Conservation (phyloP, 2,113 vertebrate genomes). For the Colistium nudipinnis region DNA sequence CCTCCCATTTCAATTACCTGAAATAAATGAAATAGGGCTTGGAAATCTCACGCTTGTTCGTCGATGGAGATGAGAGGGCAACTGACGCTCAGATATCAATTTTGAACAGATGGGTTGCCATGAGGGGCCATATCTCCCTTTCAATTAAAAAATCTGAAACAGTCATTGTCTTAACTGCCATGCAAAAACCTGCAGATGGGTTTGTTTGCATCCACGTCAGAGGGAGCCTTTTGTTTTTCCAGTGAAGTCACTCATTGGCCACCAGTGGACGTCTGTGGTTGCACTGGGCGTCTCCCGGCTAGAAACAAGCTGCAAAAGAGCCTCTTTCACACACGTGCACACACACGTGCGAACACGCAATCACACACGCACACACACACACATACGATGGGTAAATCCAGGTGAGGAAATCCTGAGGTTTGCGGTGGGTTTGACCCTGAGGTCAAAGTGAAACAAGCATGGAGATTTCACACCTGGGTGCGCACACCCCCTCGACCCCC, state of each 20-base stretch:
- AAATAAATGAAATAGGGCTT: slow-evolving; percentile 72
- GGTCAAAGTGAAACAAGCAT: slow-evolving; percentile 38
- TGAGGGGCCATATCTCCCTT: slow-evolving; percentile 72
- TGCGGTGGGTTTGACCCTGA: slow-evolving; percentile 20
- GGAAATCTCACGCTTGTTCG: slow-evolving; percentile 68
- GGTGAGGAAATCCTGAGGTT: slow-evolving; percentile 11
- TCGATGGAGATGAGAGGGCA: slow-evolving; percentile 72
- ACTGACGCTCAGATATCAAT: slow-evolving; percentile 72
- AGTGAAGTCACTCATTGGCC: slow-evolving; percentile 34
- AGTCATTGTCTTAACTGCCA: slow-evolving; percentile 68
- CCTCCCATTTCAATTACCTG: slow-evolving; percentile 74
- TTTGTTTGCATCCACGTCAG: slow-evolving; percentile 62
- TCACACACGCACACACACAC: neutral
- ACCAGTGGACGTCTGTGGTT: slow-evolving; percentile 24
- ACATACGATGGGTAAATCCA: slow-evolving; percentile 8
- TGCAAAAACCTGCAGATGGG: slow-evolving; percentile 69
- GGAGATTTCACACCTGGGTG: slow-evolving; percentile 58
- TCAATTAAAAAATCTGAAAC: slow-evolving; percentile 76
- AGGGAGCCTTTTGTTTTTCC: slow-evolving; percentile 53
- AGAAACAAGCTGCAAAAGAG: slow-evolving; percentile 3
- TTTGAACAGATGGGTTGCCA: slow-evolving; percentile 77
- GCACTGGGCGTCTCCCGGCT: slow-evolving; percentile 14
- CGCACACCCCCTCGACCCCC: slow-evolving; percentile 20
- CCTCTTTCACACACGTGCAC: neutral
- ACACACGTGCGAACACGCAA: neutral